These are phyloP conservation scores for Tigriopus japonicus DNA, from an alignment of 1,140 invertebrate species.

Conservation along the genomic window DNA sequence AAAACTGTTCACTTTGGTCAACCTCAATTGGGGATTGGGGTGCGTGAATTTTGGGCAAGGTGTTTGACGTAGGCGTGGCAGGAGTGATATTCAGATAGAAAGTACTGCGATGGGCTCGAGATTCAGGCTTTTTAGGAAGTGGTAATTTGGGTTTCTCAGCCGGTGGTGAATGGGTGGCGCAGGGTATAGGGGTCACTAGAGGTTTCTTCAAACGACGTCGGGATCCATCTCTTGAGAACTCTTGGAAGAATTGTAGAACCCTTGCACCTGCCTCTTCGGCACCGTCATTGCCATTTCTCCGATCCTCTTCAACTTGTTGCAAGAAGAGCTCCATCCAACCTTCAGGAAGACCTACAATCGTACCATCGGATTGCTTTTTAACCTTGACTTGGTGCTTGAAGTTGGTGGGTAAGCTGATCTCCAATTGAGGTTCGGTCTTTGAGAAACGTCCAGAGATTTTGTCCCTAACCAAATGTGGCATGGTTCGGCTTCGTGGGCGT, in stretches of 20 bases:
- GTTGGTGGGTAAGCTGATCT: background rate
- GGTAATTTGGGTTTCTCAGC: background rate
- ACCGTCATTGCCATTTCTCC: background rate
- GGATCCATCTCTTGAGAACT: background rate
- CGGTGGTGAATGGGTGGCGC: background rate
- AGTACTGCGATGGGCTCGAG: background rate
- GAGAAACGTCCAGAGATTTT: too few relatives aligned
- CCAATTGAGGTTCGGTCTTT: background rate
- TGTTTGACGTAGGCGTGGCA: background rate
- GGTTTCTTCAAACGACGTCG: background rate
- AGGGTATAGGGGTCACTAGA: background rate
- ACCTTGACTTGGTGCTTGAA: background rate
- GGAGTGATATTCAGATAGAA: background rate
- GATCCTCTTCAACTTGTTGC: background rate
- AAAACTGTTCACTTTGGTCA: too few relatives aligned
- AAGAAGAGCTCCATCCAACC: background rate
- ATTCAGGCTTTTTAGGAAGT: background rate
- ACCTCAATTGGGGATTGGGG: background rate
- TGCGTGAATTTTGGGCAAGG: background rate
- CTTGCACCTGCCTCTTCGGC: background rate
- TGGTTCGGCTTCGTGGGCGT: too few relatives aligned
- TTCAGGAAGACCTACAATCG: background rate
- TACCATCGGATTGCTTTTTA: background rate
- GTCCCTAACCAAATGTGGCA: too few relatives aligned
- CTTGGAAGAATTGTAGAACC: background rate